phyloP scores from a whole-genome alignment of 2,113 vertebrate genomes.

The Amphilophus citrinellus region DNA sequence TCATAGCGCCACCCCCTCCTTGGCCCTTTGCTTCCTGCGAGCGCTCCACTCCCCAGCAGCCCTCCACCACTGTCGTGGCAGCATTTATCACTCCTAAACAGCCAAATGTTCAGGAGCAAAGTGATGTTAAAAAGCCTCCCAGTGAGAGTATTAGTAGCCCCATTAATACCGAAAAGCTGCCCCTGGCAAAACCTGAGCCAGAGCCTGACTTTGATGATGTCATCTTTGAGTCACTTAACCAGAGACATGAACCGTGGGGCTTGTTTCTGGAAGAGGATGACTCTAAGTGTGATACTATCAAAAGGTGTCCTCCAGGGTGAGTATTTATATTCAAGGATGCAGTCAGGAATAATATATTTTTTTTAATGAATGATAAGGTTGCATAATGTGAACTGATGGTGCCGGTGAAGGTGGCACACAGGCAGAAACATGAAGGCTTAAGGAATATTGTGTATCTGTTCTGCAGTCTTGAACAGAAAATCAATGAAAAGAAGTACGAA shows the following conservation, averaged over 20 bases:
- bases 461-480: conserved; percentile 73
- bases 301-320: conserved; percentile 71
- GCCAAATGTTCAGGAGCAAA: conserved; percentile 13
- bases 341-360: neutral
- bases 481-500: conserved; percentile 43
- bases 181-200: conserved; percentile 50
- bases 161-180: conserved; percentile 33
- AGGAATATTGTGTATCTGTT: conserved; percentile 69
- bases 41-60: conserved; percentile 47
- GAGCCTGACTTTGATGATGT: conserved; percentile 56
- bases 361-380: neutral
- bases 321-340: conserved; percentile 47
- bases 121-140: conserved; percentile 32
- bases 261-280: conserved; percentile 70
- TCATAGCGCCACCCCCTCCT: conserved; percentile 76
- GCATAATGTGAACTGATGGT: conserved; percentile 26
- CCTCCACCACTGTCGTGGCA: conserved; percentile 61
- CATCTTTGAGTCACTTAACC: conserved; percentile 45
- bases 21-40: conserved; percentile 78
- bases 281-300: conserved; percentile 73
- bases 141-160: neutral
- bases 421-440: conserved; percentile 34
- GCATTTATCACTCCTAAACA: conserved; percentile 70
- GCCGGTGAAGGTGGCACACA: conserved; percentile 1
- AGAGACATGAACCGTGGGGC: conserved; percentile 45